A percentile compares a stretch with the other conserved stretches of the same genome.
Conservation (phyloP, 2,797 vertebrate genomes). For the Xiphorhynchus erythropygius region DNA sequence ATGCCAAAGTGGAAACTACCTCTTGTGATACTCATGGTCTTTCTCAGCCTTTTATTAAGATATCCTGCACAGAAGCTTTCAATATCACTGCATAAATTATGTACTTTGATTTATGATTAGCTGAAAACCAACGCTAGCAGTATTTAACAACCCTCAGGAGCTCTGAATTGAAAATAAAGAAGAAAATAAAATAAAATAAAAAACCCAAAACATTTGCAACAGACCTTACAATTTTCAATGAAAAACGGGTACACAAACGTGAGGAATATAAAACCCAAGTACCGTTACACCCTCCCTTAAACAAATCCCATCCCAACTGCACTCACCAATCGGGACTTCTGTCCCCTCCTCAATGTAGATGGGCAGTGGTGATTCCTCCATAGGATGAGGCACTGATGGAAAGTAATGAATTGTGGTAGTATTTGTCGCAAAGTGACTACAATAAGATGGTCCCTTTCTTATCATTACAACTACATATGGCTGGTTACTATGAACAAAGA, state of each 20-base stretch:
- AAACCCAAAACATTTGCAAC: slow-evolving; percentile 11
- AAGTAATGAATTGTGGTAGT: slow-evolving; percentile 77
- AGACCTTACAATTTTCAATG: slow-evolving; percentile 38
- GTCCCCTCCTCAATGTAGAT: slow-evolving; percentile 75
- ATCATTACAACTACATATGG: slow-evolving; percentile 45
- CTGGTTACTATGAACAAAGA: slow-evolving; percentile 34
- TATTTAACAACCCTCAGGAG: background rate
- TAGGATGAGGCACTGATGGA: slow-evolving; percentile 76
- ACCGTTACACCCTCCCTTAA: slow-evolving; percentile 54
- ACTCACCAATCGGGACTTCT: slow-evolving; percentile 74
- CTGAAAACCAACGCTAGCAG: background rate
- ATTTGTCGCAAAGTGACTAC: slow-evolving; percentile 70
- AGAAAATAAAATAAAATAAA: slow-evolving; percentile 19
- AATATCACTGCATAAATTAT: background rate
- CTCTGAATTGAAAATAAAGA: background rate
- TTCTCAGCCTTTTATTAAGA: background rate
- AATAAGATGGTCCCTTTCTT: slow-evolving; percentile 68
- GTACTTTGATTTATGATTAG: background rate
- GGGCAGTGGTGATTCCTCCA: slow-evolving; percentile 75
- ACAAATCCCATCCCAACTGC: slow-evolving; percentile 69
- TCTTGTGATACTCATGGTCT: background rate
- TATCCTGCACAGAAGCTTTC: background rate
- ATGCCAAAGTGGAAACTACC: background rate
- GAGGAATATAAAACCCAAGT: slow-evolving; percentile 59
- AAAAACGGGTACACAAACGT: slow-evolving; percentile 29